Conservation (phyloP, 2,113 vertebrate species). For the Artemisiospiza belli region DNA sequence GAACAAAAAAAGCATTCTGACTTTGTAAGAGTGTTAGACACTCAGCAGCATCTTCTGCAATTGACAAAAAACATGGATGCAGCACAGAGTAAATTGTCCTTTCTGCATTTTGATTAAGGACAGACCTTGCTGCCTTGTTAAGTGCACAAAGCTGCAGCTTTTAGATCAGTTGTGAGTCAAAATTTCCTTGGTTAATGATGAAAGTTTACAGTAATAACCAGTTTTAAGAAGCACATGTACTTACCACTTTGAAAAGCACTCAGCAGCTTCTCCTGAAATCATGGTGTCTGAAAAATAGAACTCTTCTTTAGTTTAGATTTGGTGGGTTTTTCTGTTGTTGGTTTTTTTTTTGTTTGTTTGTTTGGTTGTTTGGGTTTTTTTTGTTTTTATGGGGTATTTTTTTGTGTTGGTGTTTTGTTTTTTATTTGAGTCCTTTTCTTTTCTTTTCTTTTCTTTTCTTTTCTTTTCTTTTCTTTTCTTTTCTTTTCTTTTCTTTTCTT, state of each 20-base stretch:
- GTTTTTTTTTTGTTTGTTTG: neutral
- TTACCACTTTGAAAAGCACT: neutral
- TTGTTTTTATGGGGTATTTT: neutral
- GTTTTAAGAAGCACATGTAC: neutral
- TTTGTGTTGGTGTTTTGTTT: too few species aligned
- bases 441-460: neutral
- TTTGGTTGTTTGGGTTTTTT: too few species aligned
- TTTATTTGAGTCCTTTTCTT: too few species aligned
- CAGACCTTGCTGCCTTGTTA: neutral
- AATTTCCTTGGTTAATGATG: neutral
- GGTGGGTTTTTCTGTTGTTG: neutral
- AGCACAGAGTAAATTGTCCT: neutral
- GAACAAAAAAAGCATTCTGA: neutral
- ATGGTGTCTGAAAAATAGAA: neutral
- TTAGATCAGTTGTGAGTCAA: neutral
- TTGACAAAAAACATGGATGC: neutral
- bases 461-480: too few species aligned
- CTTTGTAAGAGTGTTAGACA: neutral
- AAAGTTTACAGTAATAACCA: neutral
- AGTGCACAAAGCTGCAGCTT: neutral
- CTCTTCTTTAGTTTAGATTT: neutral
- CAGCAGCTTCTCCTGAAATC: neutral
- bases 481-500: too few species aligned
- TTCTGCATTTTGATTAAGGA: neutral
- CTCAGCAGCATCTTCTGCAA: conserved; percentile 10